Conservation (phyloP, 2,888 invertebrate species). For the Drosophila lutescens region DNA sequence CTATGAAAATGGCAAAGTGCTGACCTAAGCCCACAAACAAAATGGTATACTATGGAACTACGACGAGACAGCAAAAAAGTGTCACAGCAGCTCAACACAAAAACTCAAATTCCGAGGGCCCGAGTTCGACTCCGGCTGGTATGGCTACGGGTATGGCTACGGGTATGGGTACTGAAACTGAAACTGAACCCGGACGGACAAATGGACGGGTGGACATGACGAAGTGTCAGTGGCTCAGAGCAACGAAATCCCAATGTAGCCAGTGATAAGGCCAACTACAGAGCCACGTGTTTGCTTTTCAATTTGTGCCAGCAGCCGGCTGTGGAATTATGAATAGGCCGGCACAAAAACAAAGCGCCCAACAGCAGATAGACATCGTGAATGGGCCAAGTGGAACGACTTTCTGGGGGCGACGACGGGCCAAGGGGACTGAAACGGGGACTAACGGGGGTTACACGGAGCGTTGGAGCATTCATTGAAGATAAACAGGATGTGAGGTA, state of each 20-base stretch:
- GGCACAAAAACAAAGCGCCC: constrained; percentile 30
- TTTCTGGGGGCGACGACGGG: constrained; percentile 9
- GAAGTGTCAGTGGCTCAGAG: constrained; percentile 45
- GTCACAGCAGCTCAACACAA: constrained; percentile 46
- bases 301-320: constrained; percentile 52
- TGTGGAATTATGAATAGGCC: constrained; percentile 67
- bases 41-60: constrained; percentile 27
- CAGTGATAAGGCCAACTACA: constrained; percentile 45
- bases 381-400: constrained; percentile 25
- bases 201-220: constrained; percentile 35
- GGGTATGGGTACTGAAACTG: neutral
- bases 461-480: constrained; percentile 47
- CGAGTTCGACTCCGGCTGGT: constrained; percentile 17
- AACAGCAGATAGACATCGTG: constrained; percentile 40
- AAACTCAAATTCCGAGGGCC: constrained; percentile 30
- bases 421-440: neutral
- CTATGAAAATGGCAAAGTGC: constrained; percentile 61
- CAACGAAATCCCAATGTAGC: constrained; percentile 38
- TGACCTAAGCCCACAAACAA: constrained; percentile 56
- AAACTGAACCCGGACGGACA: constrained; percentile 18
- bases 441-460: constrained; percentile 4
- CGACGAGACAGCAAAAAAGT: constrained; percentile 34
- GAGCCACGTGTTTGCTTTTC: constrained; percentile 60
- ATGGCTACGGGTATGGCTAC: constrained; percentile 9
- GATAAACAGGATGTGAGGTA: constrained; percentile 36